phyloP scores from a whole-genome alignment of 2,113 vertebrate species.

The Hydrolagus affinis region DNA sequence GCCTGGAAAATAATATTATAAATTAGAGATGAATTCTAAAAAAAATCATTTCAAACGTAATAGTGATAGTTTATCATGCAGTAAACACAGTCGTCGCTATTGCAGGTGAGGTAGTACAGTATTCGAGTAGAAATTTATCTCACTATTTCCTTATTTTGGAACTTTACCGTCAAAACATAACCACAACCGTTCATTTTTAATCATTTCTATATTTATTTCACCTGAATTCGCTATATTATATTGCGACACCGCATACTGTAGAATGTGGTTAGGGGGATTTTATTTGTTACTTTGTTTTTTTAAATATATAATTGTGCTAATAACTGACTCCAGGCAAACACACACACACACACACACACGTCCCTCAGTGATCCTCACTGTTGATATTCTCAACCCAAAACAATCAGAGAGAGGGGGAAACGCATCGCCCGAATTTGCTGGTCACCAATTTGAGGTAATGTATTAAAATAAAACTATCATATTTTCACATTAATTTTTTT shows the following conservation, averaged over 20 bases:
- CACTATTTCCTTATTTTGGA: not conserved
- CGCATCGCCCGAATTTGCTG: too few relatives aligned
- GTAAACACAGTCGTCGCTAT: constrained; percentile 6
- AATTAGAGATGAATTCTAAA: not conserved
- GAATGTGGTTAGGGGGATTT: too few relatives aligned
- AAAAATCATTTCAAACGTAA: constrained; percentile 13
- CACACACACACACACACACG: too few relatives aligned
- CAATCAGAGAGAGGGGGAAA: not conserved
- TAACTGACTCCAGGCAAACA: too few relatives aligned
- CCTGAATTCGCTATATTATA: not conserved
- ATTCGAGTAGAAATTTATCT: too few relatives aligned
- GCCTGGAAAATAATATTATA: constrained; percentile 10
- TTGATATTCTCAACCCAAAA: not conserved
- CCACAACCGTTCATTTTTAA: not conserved
- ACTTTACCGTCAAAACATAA: not conserved
- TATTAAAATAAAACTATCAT: not conserved
- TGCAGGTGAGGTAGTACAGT: not conserved
- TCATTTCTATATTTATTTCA: constrained; percentile 1
- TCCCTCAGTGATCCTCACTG: not conserved
- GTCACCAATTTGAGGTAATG: not conserved
- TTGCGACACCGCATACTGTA: too few relatives aligned
- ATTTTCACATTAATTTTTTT: not conserved
- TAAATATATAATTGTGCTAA: too few relatives aligned
- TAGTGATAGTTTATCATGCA: not conserved
- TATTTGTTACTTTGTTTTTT: too few relatives aligned